A percentile compares a stretch with the other conserved stretches of the same genome.
phyloP scores from a whole-genome alignment of 2,888 invertebrate genomes.

The Phytoseiulus persimilis region DNA sequence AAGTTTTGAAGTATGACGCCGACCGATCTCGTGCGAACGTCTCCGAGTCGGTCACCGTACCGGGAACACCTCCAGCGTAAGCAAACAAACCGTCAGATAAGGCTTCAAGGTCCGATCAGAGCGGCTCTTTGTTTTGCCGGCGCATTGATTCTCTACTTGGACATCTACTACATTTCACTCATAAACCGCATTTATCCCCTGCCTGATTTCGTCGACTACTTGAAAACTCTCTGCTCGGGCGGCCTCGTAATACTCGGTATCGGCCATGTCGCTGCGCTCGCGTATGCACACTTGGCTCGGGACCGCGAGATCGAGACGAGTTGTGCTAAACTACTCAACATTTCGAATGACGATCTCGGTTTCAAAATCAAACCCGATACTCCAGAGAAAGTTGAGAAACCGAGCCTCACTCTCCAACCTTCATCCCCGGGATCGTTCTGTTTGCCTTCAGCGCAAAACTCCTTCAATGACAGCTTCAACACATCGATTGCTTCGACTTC shows the following conservation, averaged over 20 bases:
- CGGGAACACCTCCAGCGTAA: conserved; percentile 17
- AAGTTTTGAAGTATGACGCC: background rate
- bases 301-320: conserved; percentile 18
- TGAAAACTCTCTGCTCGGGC: background rate
- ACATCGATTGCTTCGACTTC: conserved; percentile 21
- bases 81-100: conserved; percentile 7
- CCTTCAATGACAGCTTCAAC: conserved; percentile 24
- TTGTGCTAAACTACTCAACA: conserved; percentile 6
- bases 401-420: background rate
- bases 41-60: conserved; percentile 22
- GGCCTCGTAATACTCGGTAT: background rate
- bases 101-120: background rate
- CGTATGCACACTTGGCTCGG: background rate
- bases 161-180: conserved; percentile 12
- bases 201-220: conserved; percentile 13
- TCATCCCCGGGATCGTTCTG: conserved; percentile 14
- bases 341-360: conserved; percentile 27
- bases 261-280: conserved; percentile 8
- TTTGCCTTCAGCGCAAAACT: conserved; percentile 20
- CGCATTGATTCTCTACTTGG: conserved; percentile 12
- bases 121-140: conserved; percentile 15
- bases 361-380: conserved; percentile 27
- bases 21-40: background rate
- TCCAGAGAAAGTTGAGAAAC: background rate
- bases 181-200: background rate